A percentile compares a stretch with the other conserved stretches of the same genome.
phyloP scores from a whole-genome alignment of 2,113 vertebrate species.

The Salminus brasiliensis region DNA sequence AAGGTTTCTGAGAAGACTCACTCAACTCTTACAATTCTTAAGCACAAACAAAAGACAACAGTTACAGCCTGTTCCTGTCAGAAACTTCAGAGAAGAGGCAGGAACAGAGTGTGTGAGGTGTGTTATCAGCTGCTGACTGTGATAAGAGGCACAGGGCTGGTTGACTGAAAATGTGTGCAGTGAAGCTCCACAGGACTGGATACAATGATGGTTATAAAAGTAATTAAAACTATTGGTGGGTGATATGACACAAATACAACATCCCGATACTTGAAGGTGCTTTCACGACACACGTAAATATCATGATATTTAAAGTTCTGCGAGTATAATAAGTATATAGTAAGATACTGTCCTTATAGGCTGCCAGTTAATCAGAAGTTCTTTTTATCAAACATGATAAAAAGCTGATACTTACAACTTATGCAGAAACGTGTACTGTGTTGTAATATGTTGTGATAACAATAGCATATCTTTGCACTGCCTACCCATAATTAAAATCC shows the following conservation, averaged over 20 bases:
- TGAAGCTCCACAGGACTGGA: not conserved
- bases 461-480: not conserved
- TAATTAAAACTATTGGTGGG: not conserved
- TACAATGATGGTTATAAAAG: not conserved
- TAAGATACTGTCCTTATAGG: no score
- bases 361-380: no score
- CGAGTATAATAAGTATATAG: no score
- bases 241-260: not conserved
- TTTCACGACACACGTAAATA: no score
- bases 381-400: no score
- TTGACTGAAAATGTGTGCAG: not conserved
- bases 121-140: not conserved
- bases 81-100: not conserved
- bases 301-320: not conserved
- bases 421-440: not conserved
- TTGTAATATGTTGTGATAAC: not conserved
- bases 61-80: slow-evolving; percentile 5
- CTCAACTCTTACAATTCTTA: not conserved
- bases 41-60: not conserved
- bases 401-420: no score
- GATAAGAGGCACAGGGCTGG: not conserved
- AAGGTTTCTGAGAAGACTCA: not conserved
- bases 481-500: not conserved
- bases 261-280: no score
- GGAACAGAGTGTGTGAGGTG: slow-evolving; percentile 13